Evolutionary conservation across 2,888 invertebrate species (phyloP), one percentile per base, ranked within the genome.

Genomic region (Gastrophysa polygoni): DNA sequence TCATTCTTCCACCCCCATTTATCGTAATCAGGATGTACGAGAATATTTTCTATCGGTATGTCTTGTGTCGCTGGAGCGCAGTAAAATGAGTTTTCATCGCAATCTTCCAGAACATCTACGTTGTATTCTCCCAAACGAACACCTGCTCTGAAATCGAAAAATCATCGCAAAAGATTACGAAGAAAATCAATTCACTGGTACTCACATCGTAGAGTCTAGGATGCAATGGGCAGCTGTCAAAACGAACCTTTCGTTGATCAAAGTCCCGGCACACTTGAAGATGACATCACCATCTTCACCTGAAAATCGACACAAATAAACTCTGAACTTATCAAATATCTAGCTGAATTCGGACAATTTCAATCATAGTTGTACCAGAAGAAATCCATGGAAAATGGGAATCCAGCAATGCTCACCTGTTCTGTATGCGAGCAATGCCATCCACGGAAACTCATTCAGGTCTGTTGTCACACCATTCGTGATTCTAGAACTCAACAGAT

Each of bases 361-460:
- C n/a, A n/a, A 24, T 24, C 7, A 24, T 24, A 24, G 24, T 3
- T 5, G 24, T 5, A 5, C 3, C 4, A 24, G 24, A 5, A 24
- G 24, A 24, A 5, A 24, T 7, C 24, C 3, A 24, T 24, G 3
- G 24, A 24, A 24, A 24, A 3, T 5, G 7, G 24, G 7, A 24
- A 5, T 24, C 7, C 7, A 17, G 1, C 3, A 11, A 18, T 18
- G 34, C 50, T 51, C 34, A 51, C 50, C 50, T 51, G 14, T 8
- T 17, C 20, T 67, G 66, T 91, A 92, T 1, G 86, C 85, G 18
- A 92, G 78, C 1, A 91, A 79, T 0, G 88, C 90, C 90, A 92
- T 89, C 91, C 91, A 92, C 0, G 91, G 92, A 80, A 86, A 90
- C 71, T 91, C 89, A 28, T 83, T 85, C 1, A 89, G 76, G 0